Evolutionary conservation across 2,113 vertebrate genomes (phyloP), one percentile per base, ranked within the genome.

Genomic region (Uropsilus gracilis): DNA sequence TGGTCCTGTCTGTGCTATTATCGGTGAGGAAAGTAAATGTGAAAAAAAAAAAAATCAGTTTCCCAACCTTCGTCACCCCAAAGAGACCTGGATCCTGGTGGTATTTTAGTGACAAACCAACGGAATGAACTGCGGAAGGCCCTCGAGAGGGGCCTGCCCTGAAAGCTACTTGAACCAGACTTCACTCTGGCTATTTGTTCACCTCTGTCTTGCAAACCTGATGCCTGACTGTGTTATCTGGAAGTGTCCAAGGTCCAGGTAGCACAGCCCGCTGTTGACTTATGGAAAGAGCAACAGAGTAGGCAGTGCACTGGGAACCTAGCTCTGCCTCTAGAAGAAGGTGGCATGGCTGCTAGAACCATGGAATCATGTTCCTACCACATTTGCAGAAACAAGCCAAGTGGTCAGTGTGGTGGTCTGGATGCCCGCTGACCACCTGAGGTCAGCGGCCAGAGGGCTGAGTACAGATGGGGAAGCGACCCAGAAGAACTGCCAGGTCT

Each of bases 341-440:
- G 13, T 5, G 37, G 50, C 16, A 24, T 48, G 30, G 68, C n/a
- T 12, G 0, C 39, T 7, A 30, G 63, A 28, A 44, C 30, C 11
- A 1, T 0, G 20, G 30, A 63, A 14, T 8, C 39, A 75, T 64
- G 17, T 3, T 10, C 50, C 17, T 11, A 2, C 1, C 0, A 4
- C 37, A 28, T 53, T 8, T 26, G 13, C 28, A 46, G 32, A n/a
- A 37, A 39, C 6, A 24, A 68, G 66, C 24, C 7, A 20, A 57
- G 39, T 24, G 53, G 63, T 46, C 14, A n/a, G 11, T 18, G 10
- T 0, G 32, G 10, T 39, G 48, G 17, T 48, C 73, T 6, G 68
- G n/a, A 7, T 0, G 34, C 24, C 32, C 7, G 16, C 46, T 7
- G 37, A n/a, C 39, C 7, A 0, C 9, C 48, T 3, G 42, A 73